A percentile compares a stretch with the other conserved stretches of the same genome.
Conservation (phyloP, 2,888 invertebrate genomes). For the Lamproptera curius region DNA sequence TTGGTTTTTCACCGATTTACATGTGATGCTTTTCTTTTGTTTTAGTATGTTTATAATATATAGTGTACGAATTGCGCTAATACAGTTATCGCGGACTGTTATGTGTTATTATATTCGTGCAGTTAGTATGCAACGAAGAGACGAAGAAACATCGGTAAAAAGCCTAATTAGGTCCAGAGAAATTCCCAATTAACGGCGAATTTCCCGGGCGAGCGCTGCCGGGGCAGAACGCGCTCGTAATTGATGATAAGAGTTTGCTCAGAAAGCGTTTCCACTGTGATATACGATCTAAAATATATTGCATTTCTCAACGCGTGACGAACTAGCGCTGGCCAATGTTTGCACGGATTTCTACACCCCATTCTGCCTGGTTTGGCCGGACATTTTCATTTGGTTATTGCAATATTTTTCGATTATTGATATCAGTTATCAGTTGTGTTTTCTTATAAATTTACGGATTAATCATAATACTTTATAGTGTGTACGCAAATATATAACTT, state of each 20-base stretch:
- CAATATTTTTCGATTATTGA: background rate
- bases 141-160: no score
- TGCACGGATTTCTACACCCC: background rate
- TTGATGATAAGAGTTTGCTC: constrained; percentile 45
- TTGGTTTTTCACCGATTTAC: no score
- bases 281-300: constrained; percentile 16
- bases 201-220: constrained; percentile 5
- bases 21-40: no score
- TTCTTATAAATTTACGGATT: no score
- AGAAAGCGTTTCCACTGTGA: constrained; percentile 49
- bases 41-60: no score
- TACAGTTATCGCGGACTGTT: no score
- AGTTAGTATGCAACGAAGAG: no score
- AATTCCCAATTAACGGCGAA: constrained; percentile 11
- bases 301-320: constrained; percentile 18
- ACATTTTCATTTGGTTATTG: background rate
- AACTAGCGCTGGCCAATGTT: background rate
- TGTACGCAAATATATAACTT: no score
- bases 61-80: no score
- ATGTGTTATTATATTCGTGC: no score
- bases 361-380: background rate
- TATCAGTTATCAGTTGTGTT: no score
- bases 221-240: constrained; percentile 33
- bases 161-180: constrained; percentile 1
- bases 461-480: no score